Evolutionary conservation across 2,888 invertebrate genomes (phyloP), one percentile per base, ranked within the genome.

Genomic region (Mycogona germanica): DNA sequence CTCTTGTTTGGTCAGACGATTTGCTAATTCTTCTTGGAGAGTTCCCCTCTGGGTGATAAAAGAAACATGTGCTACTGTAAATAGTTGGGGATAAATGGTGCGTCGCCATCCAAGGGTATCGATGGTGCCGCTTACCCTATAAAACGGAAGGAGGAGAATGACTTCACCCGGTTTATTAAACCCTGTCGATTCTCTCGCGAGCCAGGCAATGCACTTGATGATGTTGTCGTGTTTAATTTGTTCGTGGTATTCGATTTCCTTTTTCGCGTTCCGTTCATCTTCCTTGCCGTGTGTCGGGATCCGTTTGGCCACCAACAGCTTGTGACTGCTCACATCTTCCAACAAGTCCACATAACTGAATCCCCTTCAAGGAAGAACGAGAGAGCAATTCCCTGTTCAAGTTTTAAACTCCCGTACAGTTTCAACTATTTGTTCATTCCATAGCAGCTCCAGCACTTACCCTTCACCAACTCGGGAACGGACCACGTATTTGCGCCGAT

Each of bases 261-360:
- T 75, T 64, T 80, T 65, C 0, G 84, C 85, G 57, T 64, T 74
- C 46, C 62, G 77, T 66, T 86, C 83, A 67, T 88, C 87, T 60
- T 82, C 82, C 55, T 78, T 73, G 57, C 82, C 79, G 68, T 87
- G 87, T 64, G 86, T 87, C n/a, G 77, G 76, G 55, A 87, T 84
- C 62, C 83, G 76, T 71, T 88, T 88, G 42, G 87, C 70, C 5
- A 87, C 88, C 71, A 78, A 86, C 59, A 76, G 72, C 59, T 78
- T 79, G 61, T 76, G 78, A 3, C 78, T 81, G 30, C 74, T 61
- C 1, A 72, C 65, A 65, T 84, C 82, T 68, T 86, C 83, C 0
- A 82, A 80, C 60, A 88, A 72, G 64, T 82, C 81, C 49, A 88
- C 84, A 46, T 80, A 77, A 64, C 87, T 87, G 67, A 87, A 88